Percentiles rank a stretch among this genome's conserved stretches.
Evolutionary conservation across 2,797 vertebrate genomes (phyloP).

Genomic region (Gadopsis marmoratus): DNA sequence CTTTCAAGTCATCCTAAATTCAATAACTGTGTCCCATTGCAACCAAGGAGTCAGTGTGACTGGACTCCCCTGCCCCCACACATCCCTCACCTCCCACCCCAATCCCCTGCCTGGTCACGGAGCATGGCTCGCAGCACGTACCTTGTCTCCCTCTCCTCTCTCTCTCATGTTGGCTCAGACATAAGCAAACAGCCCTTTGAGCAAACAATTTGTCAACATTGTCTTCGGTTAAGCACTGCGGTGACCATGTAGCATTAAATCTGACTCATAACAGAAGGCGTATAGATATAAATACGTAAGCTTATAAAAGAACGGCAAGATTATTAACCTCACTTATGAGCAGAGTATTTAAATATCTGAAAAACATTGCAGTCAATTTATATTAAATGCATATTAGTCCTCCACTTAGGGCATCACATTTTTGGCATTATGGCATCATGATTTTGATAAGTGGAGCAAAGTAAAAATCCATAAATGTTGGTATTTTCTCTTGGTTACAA

Average conservation of each 20-base stretch:
- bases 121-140: slow-evolving; percentile 89
- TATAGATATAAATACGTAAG: not conserved
- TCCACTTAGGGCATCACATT: not conserved
- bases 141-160: slow-evolving; percentile 77
- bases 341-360: not conserved
- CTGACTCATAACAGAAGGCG: slow-evolving; percentile 32
- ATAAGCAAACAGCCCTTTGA: slow-evolving; percentile 85
- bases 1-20: slow-evolving; percentile 62
- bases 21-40: slow-evolving; percentile 68
- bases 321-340: not conserved
- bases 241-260: slow-evolving; percentile 49
- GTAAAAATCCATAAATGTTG: not conserved
- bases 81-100: slow-evolving; percentile 74
- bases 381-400: not conserved
- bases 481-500: not conserved
- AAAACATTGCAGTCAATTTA: not conserved
- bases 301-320: not conserved
- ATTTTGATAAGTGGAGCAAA: not conserved
- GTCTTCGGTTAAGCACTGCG: slow-evolving; percentile 41
- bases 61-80: slow-evolving; percentile 76
- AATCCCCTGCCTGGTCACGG: slow-evolving; percentile 70
- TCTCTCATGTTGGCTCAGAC: slow-evolving; percentile 84
- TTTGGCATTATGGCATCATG: not conserved
- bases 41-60: slow-evolving; percentile 84
- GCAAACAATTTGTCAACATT: slow-evolving; percentile 79